Percentiles rank a stretch among this genome's conserved stretches.
Conservation (phyloP, 1,140 invertebrate genomes). For the Metopolophium dirhodum region DNA sequence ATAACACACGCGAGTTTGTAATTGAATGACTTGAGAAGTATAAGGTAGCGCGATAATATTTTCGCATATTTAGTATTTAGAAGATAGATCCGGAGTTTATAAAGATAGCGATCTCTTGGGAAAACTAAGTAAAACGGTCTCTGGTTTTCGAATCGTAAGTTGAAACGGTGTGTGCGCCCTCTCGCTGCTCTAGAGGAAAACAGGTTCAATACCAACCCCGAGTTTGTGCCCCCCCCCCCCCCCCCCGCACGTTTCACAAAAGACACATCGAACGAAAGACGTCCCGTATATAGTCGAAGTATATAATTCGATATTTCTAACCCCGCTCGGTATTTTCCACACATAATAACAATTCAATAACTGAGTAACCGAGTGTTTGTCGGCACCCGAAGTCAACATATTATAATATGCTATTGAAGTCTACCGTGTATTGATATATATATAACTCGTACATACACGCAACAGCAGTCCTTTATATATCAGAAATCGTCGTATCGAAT, state of each 20-base stretch:
- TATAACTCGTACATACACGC: not conserved
- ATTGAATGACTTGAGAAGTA: constrained; percentile 54
- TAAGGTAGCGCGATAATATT: constrained; percentile 13
- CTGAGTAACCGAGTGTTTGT: not conserved
- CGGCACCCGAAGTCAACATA: constrained; percentile 26
- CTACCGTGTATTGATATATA: not conserved
- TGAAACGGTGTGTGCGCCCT: not conserved
- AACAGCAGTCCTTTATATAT: not conserved
- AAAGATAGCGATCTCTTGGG: constrained; percentile 50
- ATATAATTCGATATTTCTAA: not conserved
- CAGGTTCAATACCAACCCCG: not conserved
- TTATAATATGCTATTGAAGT: not conserved
- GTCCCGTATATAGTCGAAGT: not conserved
- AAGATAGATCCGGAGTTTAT: constrained; percentile 6
- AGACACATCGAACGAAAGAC: not conserved
- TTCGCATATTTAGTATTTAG: constrained; percentile 16
- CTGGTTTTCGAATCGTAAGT: not conserved
- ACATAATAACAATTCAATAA: constrained; percentile 3
- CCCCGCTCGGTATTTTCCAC: not conserved
- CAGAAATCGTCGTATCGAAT: not conserved
- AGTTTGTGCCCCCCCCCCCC: too few relatives aligned
- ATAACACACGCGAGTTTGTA: constrained; percentile 30
- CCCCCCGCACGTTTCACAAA: not conserved
- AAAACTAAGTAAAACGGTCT: not conserved
- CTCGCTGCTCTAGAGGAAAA: not conserved